Percentiles rank a stretch among this genome's conserved stretches.
These are phyloP conservation scores for Diploptera punctata DNA, from an alignment of 2,888 invertebrate genomes.

Conservation along the genomic window DNA sequence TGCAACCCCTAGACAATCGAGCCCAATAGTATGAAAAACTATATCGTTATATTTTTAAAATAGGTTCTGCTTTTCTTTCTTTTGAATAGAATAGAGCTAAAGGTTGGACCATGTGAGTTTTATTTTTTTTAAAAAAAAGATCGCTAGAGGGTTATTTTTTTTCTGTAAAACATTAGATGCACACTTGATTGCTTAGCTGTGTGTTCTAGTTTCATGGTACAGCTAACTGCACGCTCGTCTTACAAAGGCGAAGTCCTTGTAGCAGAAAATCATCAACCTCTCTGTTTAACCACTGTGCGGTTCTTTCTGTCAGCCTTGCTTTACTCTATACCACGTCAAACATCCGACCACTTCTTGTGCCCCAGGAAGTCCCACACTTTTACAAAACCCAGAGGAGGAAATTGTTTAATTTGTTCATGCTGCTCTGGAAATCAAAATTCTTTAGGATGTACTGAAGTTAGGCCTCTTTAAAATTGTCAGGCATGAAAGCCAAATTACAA, in stretches of 20 bases:
- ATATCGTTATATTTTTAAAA: too few relatives aligned
- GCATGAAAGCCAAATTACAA: too few relatives aligned
- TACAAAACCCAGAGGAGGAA: too few relatives aligned
- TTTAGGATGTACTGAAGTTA: too few relatives aligned
- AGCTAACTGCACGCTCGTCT: neutral
- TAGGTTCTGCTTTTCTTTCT: neutral
- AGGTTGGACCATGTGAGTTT: neutral
- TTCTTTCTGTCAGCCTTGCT: neutral
- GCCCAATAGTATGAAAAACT: too few relatives aligned
- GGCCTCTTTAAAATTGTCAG: too few relatives aligned
- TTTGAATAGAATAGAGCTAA: neutral
- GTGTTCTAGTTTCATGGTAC: neutral
- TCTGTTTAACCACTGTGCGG: neutral
- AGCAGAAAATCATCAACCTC: slow-evolving; percentile 21
- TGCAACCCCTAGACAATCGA: too few relatives aligned
- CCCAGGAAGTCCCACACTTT: neutral
- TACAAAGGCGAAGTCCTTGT: slow-evolving; percentile 14
- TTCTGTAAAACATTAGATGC: slow-evolving; percentile 2
- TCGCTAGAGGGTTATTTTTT: neutral
- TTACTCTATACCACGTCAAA: neutral
- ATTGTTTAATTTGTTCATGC: too few relatives aligned
- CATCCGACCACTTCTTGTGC: neutral
- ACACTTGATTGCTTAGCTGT: neutral
- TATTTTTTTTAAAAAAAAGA: neutral
- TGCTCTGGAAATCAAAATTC: too few relatives aligned